Evolutionary conservation across 1,140 invertebrate species (phyloP), one percentile per base, ranked within the genome.

Genomic region (Augochlora pura): DNA sequence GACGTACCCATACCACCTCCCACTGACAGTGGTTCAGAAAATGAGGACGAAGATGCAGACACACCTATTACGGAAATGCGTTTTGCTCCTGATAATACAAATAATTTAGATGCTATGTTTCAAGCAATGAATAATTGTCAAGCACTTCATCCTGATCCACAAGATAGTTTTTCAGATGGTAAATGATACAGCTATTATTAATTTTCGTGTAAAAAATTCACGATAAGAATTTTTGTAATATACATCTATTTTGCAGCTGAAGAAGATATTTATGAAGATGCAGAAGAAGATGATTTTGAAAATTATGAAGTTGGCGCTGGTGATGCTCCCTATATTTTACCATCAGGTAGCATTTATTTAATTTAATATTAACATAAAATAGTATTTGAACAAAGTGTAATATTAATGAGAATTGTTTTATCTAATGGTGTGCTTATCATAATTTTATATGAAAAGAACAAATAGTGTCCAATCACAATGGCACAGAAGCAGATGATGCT

Each of bases 101-200:
- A 91, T 74, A 92, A 92, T 78, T 93, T 97, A 84, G 93, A 95
- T 70, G 88, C 91, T 32, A 95, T 96, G 93, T 97, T 95, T 90
- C 90, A 94, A 84, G 95, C 95, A n/a, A 94, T 97, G 93, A 94
- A 92, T 80, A 91, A 95, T 39, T 96, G 96, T 87, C 96, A 96
- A 90, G 94, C 94, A 42, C 91, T 96, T 39, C 94, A 96, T 92
- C 95, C 95, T 39, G 95, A 95, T 90, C 93, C 94, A 74, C 91
- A 95, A 81, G 94, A 95, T 54, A 93, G 92, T 80, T 90, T 93
- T 84, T 93, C 94, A 49, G 94, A 94, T 82, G 91, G 92, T 93
- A 88, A 83, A 10, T 39, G 68, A 83, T 32, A 64, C 49, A 42
- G 2, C 8, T 42, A 10, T 67, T 59, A 21, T 59, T 65, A 38